phyloP scores from a whole-genome alignment of 1,140 invertebrate genomes.

The Diabrotica virgifera region DNA sequence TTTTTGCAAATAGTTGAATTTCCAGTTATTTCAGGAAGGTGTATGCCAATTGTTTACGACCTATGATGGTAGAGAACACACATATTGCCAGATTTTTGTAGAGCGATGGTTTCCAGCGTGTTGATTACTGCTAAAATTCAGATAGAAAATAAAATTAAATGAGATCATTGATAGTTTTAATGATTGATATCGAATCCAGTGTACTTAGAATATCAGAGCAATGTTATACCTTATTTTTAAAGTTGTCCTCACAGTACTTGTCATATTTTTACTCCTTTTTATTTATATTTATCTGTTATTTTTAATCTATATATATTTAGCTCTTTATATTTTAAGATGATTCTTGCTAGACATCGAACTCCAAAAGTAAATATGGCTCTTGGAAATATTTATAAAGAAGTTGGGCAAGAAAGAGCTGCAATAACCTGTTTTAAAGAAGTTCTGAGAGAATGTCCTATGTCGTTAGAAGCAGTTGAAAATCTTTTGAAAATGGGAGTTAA shows the following conservation, averaged over 20 bases:
- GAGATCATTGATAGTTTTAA: too few relatives aligned
- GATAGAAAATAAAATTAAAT: too few relatives aligned
- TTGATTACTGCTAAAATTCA: too few relatives aligned
- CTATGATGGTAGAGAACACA: too few relatives aligned
- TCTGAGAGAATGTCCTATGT: conserved; percentile 62
- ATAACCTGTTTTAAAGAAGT: conserved; percentile 79
- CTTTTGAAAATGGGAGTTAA: conserved; percentile 68
- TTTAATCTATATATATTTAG: not conserved
- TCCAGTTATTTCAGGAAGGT: too few relatives aligned
- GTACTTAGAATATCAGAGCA: too few relatives aligned
- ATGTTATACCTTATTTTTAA: too few relatives aligned
- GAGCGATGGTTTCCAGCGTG: too few relatives aligned
- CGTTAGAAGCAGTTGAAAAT: conserved; percentile 70
- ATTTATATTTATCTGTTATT: not conserved
- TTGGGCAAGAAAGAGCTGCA: conserved; percentile 70
- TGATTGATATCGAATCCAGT: too few relatives aligned
- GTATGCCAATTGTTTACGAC: too few relatives aligned
- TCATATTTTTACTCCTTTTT: not conserved
- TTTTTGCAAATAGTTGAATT: too few relatives aligned
- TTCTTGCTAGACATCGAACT: conserved; percentile 58
- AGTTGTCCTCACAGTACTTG: not conserved
- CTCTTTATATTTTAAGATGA: conserved; percentile 46
- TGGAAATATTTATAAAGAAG: conserved; percentile 69
- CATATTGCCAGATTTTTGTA: too few relatives aligned
- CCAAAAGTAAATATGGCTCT: conserved; percentile 66